Percentiles rank a stretch among this genome's conserved stretches.
These are phyloP conservation scores for Thamnophis sirtalis DNA, from an alignment of 2,113 vertebrate genomes.

Conservation along the genomic window DNA sequence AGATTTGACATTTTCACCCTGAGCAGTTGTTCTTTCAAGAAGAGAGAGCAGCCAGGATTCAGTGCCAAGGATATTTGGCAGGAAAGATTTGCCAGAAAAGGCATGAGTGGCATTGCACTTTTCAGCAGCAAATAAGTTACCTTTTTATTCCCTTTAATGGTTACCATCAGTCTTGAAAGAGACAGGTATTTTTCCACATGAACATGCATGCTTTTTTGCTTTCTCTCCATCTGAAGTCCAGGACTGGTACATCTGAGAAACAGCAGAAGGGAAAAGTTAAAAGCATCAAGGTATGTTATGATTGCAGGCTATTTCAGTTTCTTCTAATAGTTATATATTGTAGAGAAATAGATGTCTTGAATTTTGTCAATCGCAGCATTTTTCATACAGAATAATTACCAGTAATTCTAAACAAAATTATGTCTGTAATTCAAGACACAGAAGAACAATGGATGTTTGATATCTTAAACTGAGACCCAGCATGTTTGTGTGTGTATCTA, in stretches of 20 bases:
- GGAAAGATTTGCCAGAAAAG: not conserved
- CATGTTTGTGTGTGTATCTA: not conserved
- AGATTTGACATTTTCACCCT: not conserved
- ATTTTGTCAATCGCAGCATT: not conserved
- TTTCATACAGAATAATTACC: not conserved
- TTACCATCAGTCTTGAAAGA: constrained; percentile 14
- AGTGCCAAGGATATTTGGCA: not conserved
- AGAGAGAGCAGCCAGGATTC: not conserved
- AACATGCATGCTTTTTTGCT: not conserved
- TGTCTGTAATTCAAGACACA: not conserved
- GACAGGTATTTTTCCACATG: not conserved
- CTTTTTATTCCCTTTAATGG: not conserved
- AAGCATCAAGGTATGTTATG: constrained; percentile 16
- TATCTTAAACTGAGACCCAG: not conserved
- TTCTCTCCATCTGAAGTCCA: not conserved
- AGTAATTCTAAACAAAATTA: not conserved
- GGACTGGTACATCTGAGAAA: not conserved
- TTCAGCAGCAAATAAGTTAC: constrained; percentile 2
- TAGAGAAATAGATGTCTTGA: not conserved
- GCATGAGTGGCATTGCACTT: not conserved
- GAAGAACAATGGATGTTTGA: not conserved
- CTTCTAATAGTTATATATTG: not conserved
- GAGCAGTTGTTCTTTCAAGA: not conserved
- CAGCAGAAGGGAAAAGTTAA: not conserved
- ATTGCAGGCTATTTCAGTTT: not conserved